phyloP scores from a whole-genome alignment of 2,797 vertebrate species.

The Hafferia zeledoni region DNA sequence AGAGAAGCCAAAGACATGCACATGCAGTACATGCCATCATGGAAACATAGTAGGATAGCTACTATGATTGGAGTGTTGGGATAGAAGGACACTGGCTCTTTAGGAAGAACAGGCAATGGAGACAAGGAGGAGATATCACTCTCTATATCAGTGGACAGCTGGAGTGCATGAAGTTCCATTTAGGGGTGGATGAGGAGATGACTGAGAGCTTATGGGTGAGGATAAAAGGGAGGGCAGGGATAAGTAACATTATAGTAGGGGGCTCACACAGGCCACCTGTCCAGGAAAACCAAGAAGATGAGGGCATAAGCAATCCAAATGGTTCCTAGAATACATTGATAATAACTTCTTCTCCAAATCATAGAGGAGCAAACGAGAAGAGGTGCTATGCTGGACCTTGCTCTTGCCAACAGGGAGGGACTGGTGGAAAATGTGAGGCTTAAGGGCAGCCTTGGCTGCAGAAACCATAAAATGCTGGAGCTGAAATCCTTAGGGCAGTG shows the following conservation, averaged over 20 bases:
- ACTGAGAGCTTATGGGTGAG: neutral
- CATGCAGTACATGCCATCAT: neutral
- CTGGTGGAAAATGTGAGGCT: neutral
- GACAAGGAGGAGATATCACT: fast-evolving
- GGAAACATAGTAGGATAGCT: neutral
- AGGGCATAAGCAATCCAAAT: neutral
- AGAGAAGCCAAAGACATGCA: neutral
- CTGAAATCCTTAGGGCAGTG: neutral
- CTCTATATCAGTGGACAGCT: neutral
- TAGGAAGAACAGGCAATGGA: neutral
- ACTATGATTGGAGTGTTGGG: neutral
- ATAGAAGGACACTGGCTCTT: fast-evolving
- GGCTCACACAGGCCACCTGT: neutral
- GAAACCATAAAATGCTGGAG: neutral
- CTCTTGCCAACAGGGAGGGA: neutral
- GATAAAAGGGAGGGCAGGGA: neutral
- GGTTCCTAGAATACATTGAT: neutral
- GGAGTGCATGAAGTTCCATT: neutral
- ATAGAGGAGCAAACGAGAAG: fast-evolving
- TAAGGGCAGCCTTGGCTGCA: neutral
- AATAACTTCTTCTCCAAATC: neutral
- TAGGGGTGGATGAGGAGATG: neutral
- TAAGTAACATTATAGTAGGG: neutral
- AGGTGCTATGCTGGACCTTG: neutral
- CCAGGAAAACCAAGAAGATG: neutral